Conservation (phyloP, 2,888 invertebrate species). For the Hydroisotoma schaefferi region DNA sequence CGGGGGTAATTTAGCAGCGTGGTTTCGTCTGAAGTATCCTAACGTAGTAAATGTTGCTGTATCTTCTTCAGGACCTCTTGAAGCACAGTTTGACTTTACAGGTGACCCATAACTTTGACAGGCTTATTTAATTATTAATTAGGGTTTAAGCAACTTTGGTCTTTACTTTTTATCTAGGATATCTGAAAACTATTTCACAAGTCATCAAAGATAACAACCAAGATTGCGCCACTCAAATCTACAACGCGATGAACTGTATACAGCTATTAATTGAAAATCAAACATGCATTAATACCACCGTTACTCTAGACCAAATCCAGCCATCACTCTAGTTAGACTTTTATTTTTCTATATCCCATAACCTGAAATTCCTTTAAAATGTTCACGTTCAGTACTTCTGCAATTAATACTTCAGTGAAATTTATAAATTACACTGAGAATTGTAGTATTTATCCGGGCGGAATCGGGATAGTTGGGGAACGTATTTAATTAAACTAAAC, state of each 20-base stretch:
- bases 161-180: constrained; percentile 14
- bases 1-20: constrained; percentile 53
- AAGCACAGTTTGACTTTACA: constrained; percentile 54
- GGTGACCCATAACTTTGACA: constrained; percentile 50
- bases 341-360: no score
- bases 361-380: no score
- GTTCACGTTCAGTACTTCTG: no score
- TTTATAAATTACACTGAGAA: no score
- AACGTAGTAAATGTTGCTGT: constrained; percentile 55
- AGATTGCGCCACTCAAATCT: constrained; percentile 12
- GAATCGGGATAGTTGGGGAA: no score
- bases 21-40: constrained; percentile 56
- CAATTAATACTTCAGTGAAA: no score
- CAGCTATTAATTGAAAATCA: constrained; percentile 18
- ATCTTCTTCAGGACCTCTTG: constrained; percentile 55
- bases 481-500: no score
- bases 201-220: constrained; percentile 19
- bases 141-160: constrained; percentile 49
- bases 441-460: no score
- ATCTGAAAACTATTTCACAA: constrained; percentile 22
- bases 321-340: no score
- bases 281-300: constrained; percentile 14
- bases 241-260: constrained; percentile 25
- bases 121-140: not conserved
- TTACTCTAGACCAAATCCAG: no score